Evolutionary conservation across 2,113 vertebrate species (phyloP).

Genomic region (Cinclus cinclus): DNA sequence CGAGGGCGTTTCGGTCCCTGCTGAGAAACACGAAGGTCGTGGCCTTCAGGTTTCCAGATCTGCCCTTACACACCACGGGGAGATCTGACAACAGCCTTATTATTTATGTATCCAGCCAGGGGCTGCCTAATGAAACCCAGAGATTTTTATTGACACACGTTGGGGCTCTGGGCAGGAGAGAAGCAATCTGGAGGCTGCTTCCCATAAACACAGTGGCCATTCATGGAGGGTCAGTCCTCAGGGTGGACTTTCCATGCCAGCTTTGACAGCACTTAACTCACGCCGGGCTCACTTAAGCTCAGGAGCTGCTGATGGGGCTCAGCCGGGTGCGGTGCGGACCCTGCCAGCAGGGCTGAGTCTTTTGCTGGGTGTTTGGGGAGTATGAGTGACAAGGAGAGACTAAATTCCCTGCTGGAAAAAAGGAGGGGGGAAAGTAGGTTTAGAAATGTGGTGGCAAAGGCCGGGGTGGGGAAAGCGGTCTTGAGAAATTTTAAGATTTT

Average conservation of each 20-base stretch:
- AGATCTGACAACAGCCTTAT: conserved; percentile 72
- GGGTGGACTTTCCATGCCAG: neutral
- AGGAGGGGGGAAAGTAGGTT: neutral
- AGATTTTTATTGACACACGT: conserved; percentile 16
- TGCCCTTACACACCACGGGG: conserved; percentile 73
- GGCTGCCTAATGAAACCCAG: conserved; percentile 73
- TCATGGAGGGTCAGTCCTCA: neutral
- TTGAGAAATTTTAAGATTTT: neutral
- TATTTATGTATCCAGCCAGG: conserved; percentile 70
- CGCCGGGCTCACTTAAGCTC: neutral
- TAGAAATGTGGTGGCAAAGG: accelerated
- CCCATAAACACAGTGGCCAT: conserved; percentile 38
- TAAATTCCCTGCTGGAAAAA: neutral
- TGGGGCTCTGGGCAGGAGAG: conserved; percentile 9
- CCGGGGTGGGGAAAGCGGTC: accelerated
- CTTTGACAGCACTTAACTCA: conserved; percentile 39
- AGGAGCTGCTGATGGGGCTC: neutral
- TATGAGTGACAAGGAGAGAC: neutral
- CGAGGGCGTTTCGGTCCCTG: conserved; percentile 74
- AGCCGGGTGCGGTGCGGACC: neutral
- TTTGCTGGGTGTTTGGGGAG: neutral
- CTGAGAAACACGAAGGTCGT: conserved; percentile 81
- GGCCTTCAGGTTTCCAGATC: conserved; percentile 75
- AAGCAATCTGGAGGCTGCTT: neutral
- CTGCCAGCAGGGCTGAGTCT: neutral